phyloP scores from a whole-genome alignment of 35 echinoderm and acorn worm genomes.

The Apostichopus parvimensis region DNA sequence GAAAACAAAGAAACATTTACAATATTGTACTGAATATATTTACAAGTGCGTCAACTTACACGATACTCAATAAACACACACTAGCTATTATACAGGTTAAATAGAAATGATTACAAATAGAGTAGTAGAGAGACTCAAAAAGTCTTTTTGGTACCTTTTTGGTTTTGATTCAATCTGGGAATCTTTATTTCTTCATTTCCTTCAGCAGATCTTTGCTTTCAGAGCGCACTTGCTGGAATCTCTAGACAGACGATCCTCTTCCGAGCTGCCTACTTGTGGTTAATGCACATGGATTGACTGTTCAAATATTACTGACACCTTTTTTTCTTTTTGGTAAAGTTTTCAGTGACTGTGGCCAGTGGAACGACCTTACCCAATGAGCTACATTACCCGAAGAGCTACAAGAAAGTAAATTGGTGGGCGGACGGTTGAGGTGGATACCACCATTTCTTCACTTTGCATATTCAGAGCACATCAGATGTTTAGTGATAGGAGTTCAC shows the following conservation, averaged over 20 bases:
- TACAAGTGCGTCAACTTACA: background rate
- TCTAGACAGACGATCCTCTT: background rate
- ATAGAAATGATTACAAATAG: slow-evolving; percentile 5
- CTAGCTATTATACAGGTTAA: slow-evolving; percentile 2
- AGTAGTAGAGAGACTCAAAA: background rate
- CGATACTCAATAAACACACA: background rate
- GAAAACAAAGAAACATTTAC: background rate
- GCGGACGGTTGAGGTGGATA: background rate
- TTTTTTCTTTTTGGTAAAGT: background rate
- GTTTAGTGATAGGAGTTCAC: background rate
- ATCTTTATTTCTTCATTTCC: background rate
- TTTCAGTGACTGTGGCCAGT: background rate
- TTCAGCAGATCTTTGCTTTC: background rate
- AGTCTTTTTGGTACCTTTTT: background rate
- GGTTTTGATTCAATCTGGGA: background rate
- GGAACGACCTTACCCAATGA: background rate
- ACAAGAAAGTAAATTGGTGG: background rate
- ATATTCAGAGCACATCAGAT: background rate
- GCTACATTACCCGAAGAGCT: background rate
- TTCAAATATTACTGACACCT: background rate
- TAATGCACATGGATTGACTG: background rate
- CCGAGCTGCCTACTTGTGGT: background rate
- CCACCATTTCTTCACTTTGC: background rate
- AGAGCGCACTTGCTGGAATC: background rate
- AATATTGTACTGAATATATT: background rate